Evolutionary conservation across 2,113 vertebrate genomes (phyloP).

Genomic region (Nyctereutes procyonoides): DNA sequence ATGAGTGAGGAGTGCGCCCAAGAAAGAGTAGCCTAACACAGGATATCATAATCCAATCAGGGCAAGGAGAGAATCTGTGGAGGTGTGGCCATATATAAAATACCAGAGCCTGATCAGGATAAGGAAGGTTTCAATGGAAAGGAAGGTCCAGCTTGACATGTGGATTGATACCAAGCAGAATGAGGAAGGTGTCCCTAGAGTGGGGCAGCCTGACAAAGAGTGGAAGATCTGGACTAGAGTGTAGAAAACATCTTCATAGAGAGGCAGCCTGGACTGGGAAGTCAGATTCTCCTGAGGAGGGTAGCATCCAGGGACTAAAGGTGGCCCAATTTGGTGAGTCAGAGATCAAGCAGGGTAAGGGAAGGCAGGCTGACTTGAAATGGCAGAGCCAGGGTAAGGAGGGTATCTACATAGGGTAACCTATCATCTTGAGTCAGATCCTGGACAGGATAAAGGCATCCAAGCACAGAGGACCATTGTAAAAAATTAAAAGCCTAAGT

Average conservation of each 20-base stretch:
- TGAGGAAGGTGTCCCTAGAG: neutral
- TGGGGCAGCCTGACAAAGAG: neutral
- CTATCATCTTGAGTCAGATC: neutral
- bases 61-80: neutral
- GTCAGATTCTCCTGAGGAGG: neutral
- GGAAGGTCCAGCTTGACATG: neutral
- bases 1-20: neutral
- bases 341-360: neutral
- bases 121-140: neutral
- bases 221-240: neutral
- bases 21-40: neutral
- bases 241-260: neutral
- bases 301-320: neutral
- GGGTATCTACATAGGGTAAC: neutral
- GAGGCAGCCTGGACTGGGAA: neutral
- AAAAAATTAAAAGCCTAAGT: neutral
- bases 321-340: neutral
- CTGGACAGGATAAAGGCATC: neutral
- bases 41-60: neutral
- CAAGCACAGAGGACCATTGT: neutral
- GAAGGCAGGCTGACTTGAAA: neutral
- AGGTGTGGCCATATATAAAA: neutral
- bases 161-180: neutral
- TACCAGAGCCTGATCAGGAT: neutral
- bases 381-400: neutral